Evolutionary conservation across 2,113 vertebrate species (phyloP).

Genomic region (Anhinga rufa): DNA sequence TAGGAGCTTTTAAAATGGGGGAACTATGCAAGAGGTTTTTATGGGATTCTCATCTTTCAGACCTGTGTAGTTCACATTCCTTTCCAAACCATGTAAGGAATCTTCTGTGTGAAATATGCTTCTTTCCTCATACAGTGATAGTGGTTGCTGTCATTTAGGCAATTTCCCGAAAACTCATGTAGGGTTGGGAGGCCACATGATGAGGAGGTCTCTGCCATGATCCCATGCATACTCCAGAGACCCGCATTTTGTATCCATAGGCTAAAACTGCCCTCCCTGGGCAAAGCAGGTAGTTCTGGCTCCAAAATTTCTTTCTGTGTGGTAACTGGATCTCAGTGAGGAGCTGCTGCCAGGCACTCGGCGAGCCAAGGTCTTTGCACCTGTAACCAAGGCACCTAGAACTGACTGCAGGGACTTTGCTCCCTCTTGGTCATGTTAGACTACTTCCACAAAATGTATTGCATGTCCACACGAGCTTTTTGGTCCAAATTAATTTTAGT

Average conservation of each 20-base stretch:
- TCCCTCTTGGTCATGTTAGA: not conserved
- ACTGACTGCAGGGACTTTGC: not conserved
- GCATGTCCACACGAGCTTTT: rapidly evolving
- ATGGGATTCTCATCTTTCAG: not conserved
- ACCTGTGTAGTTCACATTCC: not conserved
- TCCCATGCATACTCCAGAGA: too few relatives aligned
- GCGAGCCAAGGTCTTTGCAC: not conserved
- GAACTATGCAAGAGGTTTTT: not conserved
- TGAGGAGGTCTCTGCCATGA: not conserved
- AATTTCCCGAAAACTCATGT: not conserved
- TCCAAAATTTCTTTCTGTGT: not conserved
- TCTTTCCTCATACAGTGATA: not conserved
- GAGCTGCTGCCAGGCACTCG: not conserved
- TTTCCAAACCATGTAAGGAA: not conserved
- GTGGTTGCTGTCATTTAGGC: not conserved
- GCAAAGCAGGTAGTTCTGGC: not conserved
- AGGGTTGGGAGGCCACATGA: not conserved
- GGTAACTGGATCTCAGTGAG: not conserved
- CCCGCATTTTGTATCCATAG: not conserved
- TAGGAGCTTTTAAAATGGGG: slow-evolving; percentile 43
- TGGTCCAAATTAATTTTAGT: not conserved
- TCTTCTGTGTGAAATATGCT: not conserved
- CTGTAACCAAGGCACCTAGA: not conserved
- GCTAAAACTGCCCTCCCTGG: not conserved
- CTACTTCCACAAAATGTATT: not conserved